Evolutionary conservation across 2,797 vertebrate species (phyloP).

Genomic region (Alectoris magna): DNA sequence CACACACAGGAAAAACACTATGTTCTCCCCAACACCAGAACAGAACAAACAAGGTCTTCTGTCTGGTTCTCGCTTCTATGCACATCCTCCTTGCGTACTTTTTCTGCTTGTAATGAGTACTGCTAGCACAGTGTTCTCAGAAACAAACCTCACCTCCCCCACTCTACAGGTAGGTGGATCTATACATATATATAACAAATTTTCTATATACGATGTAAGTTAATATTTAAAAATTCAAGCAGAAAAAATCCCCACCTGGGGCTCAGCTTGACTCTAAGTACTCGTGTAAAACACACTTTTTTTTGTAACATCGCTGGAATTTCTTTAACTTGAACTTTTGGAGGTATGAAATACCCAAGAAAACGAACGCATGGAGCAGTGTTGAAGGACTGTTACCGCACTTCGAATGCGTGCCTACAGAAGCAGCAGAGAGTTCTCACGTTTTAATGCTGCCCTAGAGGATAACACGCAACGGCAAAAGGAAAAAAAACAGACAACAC

Average conservation of each 20-base stretch:
- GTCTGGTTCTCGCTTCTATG: neutral
- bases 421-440: neutral
- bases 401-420: rapidly evolving
- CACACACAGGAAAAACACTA: neutral
- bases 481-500: neutral
- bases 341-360: neutral
- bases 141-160: neutral
- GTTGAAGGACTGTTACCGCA: rapidly evolving
- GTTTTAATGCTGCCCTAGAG: neutral
- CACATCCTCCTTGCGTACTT: too few relatives aligned
- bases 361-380: rapidly evolving
- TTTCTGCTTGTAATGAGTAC: neutral
- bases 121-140: neutral
- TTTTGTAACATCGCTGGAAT: neutral
- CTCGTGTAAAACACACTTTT: neutral
- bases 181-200: too few relatives aligned
- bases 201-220: neutral
- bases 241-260: rapidly evolving
- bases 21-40: neutral
- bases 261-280: neutral
- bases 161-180: neutral
- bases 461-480: neutral
- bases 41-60: neutral
- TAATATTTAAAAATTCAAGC: neutral
- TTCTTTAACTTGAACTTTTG: neutral